Evolutionary conservation across 2,797 vertebrate genomes (phyloP), one percentile per base, ranked within the genome.

Genomic region (Crossoptilon crossoptilon): DNA sequence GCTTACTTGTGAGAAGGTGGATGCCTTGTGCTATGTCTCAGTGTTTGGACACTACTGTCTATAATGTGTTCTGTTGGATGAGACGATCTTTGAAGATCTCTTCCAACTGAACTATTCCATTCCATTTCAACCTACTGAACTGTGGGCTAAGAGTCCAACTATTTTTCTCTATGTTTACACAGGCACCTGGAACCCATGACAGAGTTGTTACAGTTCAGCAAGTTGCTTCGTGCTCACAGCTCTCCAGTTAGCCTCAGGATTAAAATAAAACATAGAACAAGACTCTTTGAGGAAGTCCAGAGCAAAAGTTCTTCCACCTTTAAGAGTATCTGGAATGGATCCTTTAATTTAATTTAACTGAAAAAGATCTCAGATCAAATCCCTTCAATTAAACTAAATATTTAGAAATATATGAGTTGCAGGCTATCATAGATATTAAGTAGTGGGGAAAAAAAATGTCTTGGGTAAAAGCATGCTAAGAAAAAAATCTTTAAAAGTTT

Each of bases 401-500:
- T 37, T 69, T 85, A 90, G 91, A 83, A 89, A 79, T 76, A 59
- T 78, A 84, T 60, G 6, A 59, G 80, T 70, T 87, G 14, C n/a
- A 62, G 60, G 37, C 35, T 64, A 27, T 31, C 59, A 83, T 67
- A 37, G 71, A 68, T 39, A 19, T n/a, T 2, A 53, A 62, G 33
- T 62, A 84, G 46, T 77, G 15, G 63, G 15, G 3, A 39, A 31
- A 59, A 70, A 39, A 93, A 95, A 88, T 79, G 81, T 64, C 48
- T 95, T 62, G 51, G 51, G 90, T 93, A 94, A 93, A 95, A 95
- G 59, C 86, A 43, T 66, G 64, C 44, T 91, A 41, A 95, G 85
- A 94, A 84, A 23, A 95, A 96, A 95, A 91, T 90, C 75, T 94
- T 94, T 86, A 71, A 51, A 62, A 84, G 59, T 46, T 96, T 96